These are phyloP conservation scores for Cryptocheilus praepositus DNA, from an alignment of 2,888 invertebrate species.

Conservation along the genomic window DNA sequence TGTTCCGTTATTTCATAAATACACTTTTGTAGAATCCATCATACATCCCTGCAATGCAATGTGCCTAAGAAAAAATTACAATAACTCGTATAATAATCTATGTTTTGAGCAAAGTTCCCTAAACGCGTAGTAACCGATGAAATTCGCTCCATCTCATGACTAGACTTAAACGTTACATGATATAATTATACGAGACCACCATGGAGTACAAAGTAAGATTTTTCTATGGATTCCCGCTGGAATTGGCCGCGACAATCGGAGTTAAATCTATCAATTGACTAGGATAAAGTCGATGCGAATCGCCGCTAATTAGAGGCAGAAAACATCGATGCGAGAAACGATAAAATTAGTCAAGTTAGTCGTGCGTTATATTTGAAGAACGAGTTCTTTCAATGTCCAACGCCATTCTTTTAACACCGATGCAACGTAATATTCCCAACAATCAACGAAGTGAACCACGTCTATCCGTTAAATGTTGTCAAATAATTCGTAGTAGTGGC, in stretches of 20 bases:
- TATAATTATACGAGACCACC: conserved; percentile 21
- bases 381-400: no score
- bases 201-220: conserved; percentile 43
- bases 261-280: conserved; percentile 66
- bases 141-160: conserved; percentile 49
- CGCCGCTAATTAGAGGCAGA: conserved; percentile 15
- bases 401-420: no score
- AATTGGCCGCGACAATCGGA: conserved; percentile 33
- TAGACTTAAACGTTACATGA: conserved; percentile 57
- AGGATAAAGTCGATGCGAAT: conserved; percentile 55
- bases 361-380: not conserved
- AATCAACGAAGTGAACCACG: no score
- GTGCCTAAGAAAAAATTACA: conserved; percentile 55
- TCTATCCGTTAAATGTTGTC: no score
- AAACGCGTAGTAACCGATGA: conserved; percentile 55
- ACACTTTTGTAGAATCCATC: conserved; percentile 58
- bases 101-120: conserved; percentile 66
- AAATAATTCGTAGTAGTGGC: no score
- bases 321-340: conserved; percentile 4
- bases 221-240: conserved; percentile 27
- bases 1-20: conserved; percentile 63
- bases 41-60: conserved; percentile 57
- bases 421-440: no score
- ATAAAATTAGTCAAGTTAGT: not conserved
- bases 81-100: conserved; percentile 57